Evolutionary conservation across 2,113 vertebrate species (phyloP).

Genomic region (Asarcornis scutulata): DNA sequence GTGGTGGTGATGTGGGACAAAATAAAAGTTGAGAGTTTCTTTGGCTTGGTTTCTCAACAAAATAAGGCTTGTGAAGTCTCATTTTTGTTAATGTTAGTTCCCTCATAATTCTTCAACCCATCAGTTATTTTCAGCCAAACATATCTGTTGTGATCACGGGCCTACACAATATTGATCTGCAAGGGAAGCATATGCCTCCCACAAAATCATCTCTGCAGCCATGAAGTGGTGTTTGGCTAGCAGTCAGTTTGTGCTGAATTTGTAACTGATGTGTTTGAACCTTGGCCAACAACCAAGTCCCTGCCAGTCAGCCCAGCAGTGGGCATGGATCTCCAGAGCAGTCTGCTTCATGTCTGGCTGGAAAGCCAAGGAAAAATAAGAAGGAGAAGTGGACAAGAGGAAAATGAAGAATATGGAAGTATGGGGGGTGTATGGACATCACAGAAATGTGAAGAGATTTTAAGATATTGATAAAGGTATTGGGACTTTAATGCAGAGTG

Average conservation of each 20-base stretch:
- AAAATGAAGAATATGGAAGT: background rate
- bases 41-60: background rate
- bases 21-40: accelerated
- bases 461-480: background rate
- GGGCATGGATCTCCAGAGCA: background rate
- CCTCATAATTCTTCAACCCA: background rate
- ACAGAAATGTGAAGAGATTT: background rate
- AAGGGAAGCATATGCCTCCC: background rate
- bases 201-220: slow-evolving; percentile 2
- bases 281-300: background rate
- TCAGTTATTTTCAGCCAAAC: slow-evolving; percentile 22
- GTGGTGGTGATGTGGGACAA: background rate
- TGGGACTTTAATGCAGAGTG: background rate
- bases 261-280: background rate
- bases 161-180: background rate
- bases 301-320: background rate
- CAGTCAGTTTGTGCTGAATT: background rate
- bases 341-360: slow-evolving; percentile 5
- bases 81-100: background rate
- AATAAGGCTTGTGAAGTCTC: background rate
- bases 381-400: background rate
- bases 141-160: slow-evolving; percentile 12
- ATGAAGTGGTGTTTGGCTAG: background rate
- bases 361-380: background rate
- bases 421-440: background rate